Base-by-base conservation (phyloP, 2,113 vertebrate genomes). In the Anser cygnoides region DNA sequence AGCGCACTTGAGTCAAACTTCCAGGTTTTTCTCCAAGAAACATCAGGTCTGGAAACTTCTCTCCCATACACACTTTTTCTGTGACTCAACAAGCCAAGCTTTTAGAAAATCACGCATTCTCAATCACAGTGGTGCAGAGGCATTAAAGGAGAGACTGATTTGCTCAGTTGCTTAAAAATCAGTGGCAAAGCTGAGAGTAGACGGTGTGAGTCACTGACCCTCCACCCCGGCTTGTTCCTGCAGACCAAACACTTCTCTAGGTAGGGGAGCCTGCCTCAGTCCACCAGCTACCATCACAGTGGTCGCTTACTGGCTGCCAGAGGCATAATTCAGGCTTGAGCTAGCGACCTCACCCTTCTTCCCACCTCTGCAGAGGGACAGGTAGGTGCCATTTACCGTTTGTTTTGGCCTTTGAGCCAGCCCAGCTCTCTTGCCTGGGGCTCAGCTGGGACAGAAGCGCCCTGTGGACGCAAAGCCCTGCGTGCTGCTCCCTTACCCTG, bases 101-200 rank as follows among this genome's bases (percentile, higher is more conserved):
- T 93, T 89, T 66, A 93, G 86, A 89, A 91, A 86, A 78, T 83
- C 79, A 52, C 83, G 50, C 15, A 1, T 72, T 84, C 87, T 92
- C 50, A 84, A 14, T 95, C 90, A 75, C 79, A 89, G 62, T 31
- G 54, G 44, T 91, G 62, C 93, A 75, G 85, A 92, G 57, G 85
- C 58, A 68, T 28, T 84, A 74, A 92, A 96, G 70, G 83, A 92
- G 92, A 94, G 80, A 92, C 43, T 0, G 0, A 84, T 93, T 92
- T 93, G 39, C 79, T 88, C 83, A 22, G 29, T 63, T 89, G 82
- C 94, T 93, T 95, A 76, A 92, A 92, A 94, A 78, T 84, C 46
- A 87, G 43, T 17, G 41, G 77, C 31, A 72, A 85, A 87, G 62
- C 57, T 92, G 88, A 43, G 68, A 61, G 68, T 77, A 35, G 75